Conservation (phyloP, 1,140 invertebrate species). For the Drosophila micromelanica region DNA sequence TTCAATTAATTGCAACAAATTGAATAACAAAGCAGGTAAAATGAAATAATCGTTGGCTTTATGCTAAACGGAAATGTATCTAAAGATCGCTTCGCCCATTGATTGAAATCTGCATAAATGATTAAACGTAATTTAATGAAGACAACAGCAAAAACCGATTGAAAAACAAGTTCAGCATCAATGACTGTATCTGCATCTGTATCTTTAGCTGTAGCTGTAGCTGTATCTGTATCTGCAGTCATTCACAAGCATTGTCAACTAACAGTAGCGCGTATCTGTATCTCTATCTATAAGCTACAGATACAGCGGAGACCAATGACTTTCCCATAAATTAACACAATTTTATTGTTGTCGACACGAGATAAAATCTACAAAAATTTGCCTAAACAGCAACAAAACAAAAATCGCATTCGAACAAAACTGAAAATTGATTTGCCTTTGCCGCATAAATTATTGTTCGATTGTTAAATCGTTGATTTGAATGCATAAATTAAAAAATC, state of each 20-base stretch:
- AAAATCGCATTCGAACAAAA: constrained; percentile 58
- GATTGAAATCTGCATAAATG: constrained; percentile 78
- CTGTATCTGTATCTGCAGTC: constrained; percentile 36
- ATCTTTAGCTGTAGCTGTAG: constrained; percentile 24
- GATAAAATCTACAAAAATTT: constrained; percentile 76
- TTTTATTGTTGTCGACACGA: constrained; percentile 80
- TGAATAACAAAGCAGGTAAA: constrained; percentile 39
- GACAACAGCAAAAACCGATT: constrained; percentile 65
- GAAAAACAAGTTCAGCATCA: constrained; percentile 62
- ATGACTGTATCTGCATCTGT: constrained; percentile 32
- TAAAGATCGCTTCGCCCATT: constrained; percentile 64
- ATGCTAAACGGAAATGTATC: constrained; percentile 73
- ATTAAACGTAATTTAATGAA: constrained; percentile 79
- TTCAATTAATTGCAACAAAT: constrained; percentile 54
- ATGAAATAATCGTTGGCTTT: constrained; percentile 33
- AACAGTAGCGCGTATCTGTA: constrained; percentile 24
- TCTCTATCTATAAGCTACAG: constrained; percentile 39
- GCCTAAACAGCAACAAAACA: constrained; percentile 77
- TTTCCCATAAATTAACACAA: constrained; percentile 81
- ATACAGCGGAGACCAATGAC: constrained; percentile 39
- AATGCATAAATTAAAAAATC: constrained; percentile 50
- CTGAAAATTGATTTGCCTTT: constrained; percentile 73
- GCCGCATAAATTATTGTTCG: constrained; percentile 63
- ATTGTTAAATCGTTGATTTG: constrained; percentile 33
- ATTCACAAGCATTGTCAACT: constrained; percentile 13